These are phyloP conservation scores for Mastomys natalensis DNA, from an alignment of 2,113 vertebrate genomes.

Conservation along the genomic window DNA sequence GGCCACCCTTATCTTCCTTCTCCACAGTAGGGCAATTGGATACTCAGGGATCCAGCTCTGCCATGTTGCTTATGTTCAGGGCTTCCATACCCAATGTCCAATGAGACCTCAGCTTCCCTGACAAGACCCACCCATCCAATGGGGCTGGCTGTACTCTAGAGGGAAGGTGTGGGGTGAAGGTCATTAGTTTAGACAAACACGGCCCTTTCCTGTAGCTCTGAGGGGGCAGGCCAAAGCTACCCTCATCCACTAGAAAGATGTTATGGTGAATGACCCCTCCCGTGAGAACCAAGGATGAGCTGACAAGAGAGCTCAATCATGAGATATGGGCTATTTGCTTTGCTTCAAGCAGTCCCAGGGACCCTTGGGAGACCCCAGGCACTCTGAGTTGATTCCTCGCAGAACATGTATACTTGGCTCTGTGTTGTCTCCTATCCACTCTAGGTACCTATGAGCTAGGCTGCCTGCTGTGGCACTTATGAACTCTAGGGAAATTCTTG, in stretches of 20 bases:
- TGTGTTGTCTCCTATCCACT: too few relatives aligned
- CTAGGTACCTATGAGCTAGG: rapidly evolving
- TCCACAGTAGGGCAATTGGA: background rate
- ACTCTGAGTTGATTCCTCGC: background rate
- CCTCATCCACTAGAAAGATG: background rate
- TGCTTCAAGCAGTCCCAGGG: background rate
- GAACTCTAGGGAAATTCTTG: background rate
- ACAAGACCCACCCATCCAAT: background rate
- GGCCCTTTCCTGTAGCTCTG: background rate
- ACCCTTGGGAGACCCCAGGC: background rate
- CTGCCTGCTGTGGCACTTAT: background rate
- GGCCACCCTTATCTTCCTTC: background rate
- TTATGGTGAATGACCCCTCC: background rate
- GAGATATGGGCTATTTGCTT: background rate
- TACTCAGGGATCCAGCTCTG: background rate
- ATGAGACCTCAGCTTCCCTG: background rate
- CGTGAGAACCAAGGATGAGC: background rate
- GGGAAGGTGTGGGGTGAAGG: background rate
- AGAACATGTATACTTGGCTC: background rate
- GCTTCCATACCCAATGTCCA: background rate
- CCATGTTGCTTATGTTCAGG: background rate
- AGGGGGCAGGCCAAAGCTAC: background rate
- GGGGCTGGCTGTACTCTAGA: background rate
- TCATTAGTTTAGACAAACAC: background rate
- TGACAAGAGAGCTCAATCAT: background rate